These are phyloP conservation scores for Agonopterix heracliana DNA, from an alignment of 2,888 invertebrate species.

Conservation along the genomic window DNA sequence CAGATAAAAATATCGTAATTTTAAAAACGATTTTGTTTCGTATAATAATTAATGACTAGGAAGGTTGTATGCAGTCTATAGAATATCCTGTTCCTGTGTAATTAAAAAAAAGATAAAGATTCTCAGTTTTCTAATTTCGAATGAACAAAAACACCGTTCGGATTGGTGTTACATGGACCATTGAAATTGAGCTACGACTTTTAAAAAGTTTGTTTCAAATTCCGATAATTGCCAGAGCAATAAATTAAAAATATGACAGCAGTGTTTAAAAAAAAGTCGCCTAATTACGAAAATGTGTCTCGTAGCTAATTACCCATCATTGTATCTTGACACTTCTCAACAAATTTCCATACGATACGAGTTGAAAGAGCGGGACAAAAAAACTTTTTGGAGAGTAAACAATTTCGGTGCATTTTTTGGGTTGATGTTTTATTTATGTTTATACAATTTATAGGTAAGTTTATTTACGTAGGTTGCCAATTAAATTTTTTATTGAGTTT, in stretches of 20 bases:
- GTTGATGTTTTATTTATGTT: conserved; percentile 16
- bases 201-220: conserved; percentile 13
- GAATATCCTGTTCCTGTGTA: no score
- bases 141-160: neutral
- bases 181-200: conserved; percentile 1
- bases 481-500: no score
- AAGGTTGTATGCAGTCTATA: no score
- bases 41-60: no score
- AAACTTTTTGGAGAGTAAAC: neutral
- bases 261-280: conserved; percentile 14
- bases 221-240: conserved; percentile 27
- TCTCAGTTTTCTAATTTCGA: neutral
- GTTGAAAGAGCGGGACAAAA: conserved; percentile 10
- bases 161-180: conserved; percentile 13
- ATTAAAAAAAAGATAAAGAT: no score
- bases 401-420: conserved; percentile 6
- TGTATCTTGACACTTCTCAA: conserved; percentile 49
- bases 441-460: conserved; percentile 1
- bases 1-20: no score
- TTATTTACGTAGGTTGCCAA: neutral
- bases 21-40: no score
- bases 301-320: conserved; percentile 51
- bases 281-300: conserved; percentile 53
- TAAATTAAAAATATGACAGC: conserved; percentile 41
- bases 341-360: conserved; percentile 29